Evolutionary conservation across 2,113 vertebrate species (phyloP).

Genomic region (Dolichallabes microphthalmus): DNA sequence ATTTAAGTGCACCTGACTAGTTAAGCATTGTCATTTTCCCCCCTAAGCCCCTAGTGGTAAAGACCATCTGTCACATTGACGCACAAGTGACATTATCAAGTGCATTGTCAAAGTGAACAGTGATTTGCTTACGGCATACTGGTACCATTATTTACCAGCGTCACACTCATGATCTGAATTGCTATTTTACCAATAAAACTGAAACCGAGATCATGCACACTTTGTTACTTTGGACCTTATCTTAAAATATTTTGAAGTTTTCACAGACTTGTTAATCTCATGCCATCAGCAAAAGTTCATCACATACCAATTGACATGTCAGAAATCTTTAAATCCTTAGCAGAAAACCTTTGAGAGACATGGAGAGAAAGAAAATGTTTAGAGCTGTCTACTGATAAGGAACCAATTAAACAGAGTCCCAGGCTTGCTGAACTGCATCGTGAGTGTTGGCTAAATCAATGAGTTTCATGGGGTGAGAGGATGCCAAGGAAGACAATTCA

Average conservation of each 20-base stretch:
- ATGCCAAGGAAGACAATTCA: neutral
- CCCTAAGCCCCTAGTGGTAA: neutral
- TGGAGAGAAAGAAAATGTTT: neutral
- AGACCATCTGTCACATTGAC: neutral
- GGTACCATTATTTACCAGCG: slow-evolving; percentile 17
- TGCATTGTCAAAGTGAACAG: slow-evolving; percentile 13
- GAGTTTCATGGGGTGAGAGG: neutral
- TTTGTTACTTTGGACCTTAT: neutral
- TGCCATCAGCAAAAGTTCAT: neutral
- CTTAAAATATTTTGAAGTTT: neutral
- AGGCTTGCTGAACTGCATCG: slow-evolving; percentile 13
- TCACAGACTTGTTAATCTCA: neutral
- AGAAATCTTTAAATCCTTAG: neutral
- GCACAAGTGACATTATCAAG: slow-evolving; percentile 25
- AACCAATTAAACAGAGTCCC: slow-evolving; percentile 41
- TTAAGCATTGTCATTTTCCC: neutral
- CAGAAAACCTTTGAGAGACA: slow-evolving; percentile 1
- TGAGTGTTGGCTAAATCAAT: slow-evolving; percentile 33
- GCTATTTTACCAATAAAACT: slow-evolving; percentile 22
- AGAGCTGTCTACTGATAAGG: slow-evolving; percentile 44
- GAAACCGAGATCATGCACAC: slow-evolving; percentile 12
- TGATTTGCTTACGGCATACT: slow-evolving; percentile 15
- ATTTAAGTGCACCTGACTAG: neutral
- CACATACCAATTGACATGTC: slow-evolving; percentile 7
- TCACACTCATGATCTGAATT: slow-evolving; percentile 20